Base-by-base conservation (phyloP, 2,113 vertebrate genomes). In the Motacilla tschutschensis region DNA sequence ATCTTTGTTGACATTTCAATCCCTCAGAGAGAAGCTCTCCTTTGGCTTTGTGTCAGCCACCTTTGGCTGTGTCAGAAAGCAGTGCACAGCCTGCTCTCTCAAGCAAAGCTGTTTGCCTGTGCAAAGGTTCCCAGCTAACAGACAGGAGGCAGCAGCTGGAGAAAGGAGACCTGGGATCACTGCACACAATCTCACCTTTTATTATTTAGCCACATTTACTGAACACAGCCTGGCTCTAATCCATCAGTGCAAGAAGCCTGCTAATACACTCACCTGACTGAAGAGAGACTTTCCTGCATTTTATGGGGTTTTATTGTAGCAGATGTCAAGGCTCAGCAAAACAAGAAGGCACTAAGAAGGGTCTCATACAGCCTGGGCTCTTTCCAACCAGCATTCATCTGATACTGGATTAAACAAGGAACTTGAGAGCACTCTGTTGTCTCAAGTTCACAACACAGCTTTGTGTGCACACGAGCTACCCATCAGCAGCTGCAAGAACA, bases 111-210 rank as follows among this genome's bases (percentile, higher is more conserved):
- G 0, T 43, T 43, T 36, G 47, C 59, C 83, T 57, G 47, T 12
- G n/a, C 90, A 86, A 79, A 91, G 88, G 66, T 40, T 85, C 50
- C 63, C 63, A 3, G 65, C 50, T 77, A 89, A 80, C 73, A 91
- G 85, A 67, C 70, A 83, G 63, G 71, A 88, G 83, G 51, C 0
- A 1, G 80, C 66, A 91, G 88, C 77, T 81, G 80, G 51, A 69
- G 43, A 85, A 85, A 86, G 74, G 77, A 83, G 51, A 72, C 20
- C 59, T 64, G 53, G 88, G 81, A 93, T 93, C 93, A 87, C 82
- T 90, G 94, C 82, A 83, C 92, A 94, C 84, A 80, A 83, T 90
- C 76, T 90, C 89, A 93, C 69, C 79, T 91, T 91, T 87, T 80
- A 77, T 87, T 91, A 91, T 71, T 92, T 89, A 80, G 29, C 62